Base-by-base conservation (phyloP, 2,797 vertebrate species). In the Nyctalus aviator region DNA sequence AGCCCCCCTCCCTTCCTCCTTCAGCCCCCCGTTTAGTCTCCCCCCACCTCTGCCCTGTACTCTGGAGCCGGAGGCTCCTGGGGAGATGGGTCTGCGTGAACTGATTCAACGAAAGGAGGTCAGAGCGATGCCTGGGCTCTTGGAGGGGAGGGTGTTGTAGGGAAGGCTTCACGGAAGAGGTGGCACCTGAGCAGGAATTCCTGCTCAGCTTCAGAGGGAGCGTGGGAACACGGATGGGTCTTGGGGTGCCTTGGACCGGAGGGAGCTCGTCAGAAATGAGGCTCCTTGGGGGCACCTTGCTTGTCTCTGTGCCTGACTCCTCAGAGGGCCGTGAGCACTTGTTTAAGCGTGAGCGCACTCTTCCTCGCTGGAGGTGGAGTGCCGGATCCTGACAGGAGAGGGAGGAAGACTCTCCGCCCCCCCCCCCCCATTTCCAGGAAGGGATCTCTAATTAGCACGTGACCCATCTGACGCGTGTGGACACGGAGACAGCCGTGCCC, bases 341-440 rank as follows among this genome's bases (percentile, higher is more conserved):
- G 88, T 92, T 86, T 41, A 78, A 55, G 69, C 88, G 88, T 59
- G 73, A 92, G 90, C 59, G 78, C 90, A 15, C 15, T 41, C 84
- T 81, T 82, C 59, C 88, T 82, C 27, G 8, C 44, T 69, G 81
- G 73, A 12, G 2, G 35, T 72, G 64, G 71, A 73, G 82, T 1
- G 62, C 72, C 68, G 27, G 30, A 73, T 82, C 88, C 75, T 75
- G 25, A 77, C 69, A 57, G 50, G 78, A 92, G 57, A 81, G 57
- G 18, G 46, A 93, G 55, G 27, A 27, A 17, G 12, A 32, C 44
- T 32, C 27, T n/a, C 44, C 64, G 44, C 50, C 11, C 1, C 32
- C 35, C 41, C 62, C 53, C 53, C 32, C 35, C 18, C 1, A 1
- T 83, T 83, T 78, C 46, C 48, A 23, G 78, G 64, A 78, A 94